A percentile compares a stretch with the other conserved stretches of the same genome.
phyloP scores from a whole-genome alignment of 2,888 invertebrate genomes.

The Xestia xanthographa region DNA sequence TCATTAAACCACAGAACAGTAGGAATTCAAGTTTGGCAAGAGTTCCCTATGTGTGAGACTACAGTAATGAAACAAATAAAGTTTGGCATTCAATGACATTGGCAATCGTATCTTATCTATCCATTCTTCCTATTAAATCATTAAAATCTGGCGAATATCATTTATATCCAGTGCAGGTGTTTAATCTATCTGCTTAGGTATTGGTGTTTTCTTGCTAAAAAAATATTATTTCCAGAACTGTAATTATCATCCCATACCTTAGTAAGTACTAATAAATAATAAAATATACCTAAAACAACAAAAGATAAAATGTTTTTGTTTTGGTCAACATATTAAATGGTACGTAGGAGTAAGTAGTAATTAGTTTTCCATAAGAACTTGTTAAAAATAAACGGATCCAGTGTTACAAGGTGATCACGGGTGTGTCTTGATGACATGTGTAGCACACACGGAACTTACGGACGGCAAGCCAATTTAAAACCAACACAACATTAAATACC shows the following conservation, averaged over 20 bases:
- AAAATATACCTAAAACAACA: not conserved
- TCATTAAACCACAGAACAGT: not conserved
- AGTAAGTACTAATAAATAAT: no score
- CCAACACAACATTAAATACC: not conserved
- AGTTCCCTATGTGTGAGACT: not conserved
- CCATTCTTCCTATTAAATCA: constrained; percentile 47
- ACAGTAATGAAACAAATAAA: constrained; percentile 27
- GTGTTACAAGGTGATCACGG: constrained; percentile 75
- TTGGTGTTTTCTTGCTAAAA: not conserved
- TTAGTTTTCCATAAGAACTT: constrained; percentile 58
- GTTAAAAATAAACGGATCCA: constrained; percentile 68
- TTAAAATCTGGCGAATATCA: constrained; percentile 4
- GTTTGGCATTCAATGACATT: constrained; percentile 60
- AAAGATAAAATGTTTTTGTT: not conserved
- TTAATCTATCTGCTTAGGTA: not conserved
- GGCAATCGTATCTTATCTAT: constrained; percentile 48
- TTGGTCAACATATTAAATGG: constrained; percentile 10
- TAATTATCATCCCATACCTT: not conserved
- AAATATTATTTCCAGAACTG: not conserved
- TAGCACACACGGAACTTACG: constrained; percentile 50
- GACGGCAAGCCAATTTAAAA: constrained; percentile 31
- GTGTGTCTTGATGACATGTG: constrained; percentile 70
- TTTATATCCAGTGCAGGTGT: not conserved
- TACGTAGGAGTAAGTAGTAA: constrained; percentile 39
- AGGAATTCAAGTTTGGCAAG: constrained; percentile 29